Conservation (phyloP, 2,797 vertebrate genomes). For the Melanotaenia maccullochi region DNA sequence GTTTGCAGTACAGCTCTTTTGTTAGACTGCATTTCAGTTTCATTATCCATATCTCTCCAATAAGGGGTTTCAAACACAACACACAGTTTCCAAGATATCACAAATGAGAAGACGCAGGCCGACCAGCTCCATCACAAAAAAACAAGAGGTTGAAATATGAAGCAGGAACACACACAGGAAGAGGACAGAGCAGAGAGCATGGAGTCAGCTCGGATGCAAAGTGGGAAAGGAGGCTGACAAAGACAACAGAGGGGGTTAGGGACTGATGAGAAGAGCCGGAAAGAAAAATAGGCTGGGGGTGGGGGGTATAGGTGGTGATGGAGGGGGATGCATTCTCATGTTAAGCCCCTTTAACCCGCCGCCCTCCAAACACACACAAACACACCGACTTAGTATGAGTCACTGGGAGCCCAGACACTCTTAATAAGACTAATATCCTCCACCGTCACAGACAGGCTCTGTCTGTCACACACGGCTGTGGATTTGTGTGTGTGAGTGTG, state of each 20-base stretch:
- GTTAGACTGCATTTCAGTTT: not conserved
- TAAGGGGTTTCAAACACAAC: slow-evolving; percentile 5
- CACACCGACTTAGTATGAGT: slow-evolving; percentile 52
- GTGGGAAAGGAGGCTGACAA: not conserved
- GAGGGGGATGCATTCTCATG: slow-evolving; percentile 33
- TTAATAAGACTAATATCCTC: slow-evolving; percentile 71
- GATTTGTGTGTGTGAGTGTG: slow-evolving; percentile 6
- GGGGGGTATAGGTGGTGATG: not conserved
- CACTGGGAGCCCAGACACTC: slow-evolving; percentile 62
- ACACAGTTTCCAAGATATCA: slow-evolving; percentile 3
- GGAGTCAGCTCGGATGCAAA: slow-evolving; percentile 25
- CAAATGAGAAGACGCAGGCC: not conserved
- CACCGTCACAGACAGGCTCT: slow-evolving; percentile 55
- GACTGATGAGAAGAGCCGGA: slow-evolving; percentile 41
- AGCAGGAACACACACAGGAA: not conserved
- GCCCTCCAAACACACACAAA: slow-evolving; percentile 50
- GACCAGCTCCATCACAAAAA: too few relatives aligned
- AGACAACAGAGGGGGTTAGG: not conserved
- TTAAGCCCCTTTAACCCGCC: slow-evolving; percentile 65
- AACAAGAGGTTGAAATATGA: not conserved
- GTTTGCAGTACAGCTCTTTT: too few relatives aligned
- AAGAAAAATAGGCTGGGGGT: slow-evolving; percentile 11
- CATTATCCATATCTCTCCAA: slow-evolving; percentile 7
- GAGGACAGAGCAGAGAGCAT: slow-evolving; percentile 31
- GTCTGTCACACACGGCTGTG: slow-evolving; percentile 50